Evolutionary conservation across 1,140 invertebrate genomes (phyloP).

Genomic region (Diprion similis): DNA sequence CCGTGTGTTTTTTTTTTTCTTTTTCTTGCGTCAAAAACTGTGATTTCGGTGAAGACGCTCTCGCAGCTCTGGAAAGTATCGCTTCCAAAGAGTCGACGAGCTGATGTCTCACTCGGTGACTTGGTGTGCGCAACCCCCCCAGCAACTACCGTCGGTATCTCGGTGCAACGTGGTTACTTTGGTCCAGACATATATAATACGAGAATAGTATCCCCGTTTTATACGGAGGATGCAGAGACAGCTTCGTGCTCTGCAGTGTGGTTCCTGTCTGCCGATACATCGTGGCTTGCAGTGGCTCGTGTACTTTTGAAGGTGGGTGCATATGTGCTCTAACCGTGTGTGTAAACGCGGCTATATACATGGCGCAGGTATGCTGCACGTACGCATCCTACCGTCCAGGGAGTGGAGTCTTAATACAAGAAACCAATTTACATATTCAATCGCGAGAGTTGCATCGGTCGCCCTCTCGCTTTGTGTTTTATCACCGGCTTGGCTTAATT

Average conservation of each 20-base stretch:
- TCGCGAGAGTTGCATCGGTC: neutral
- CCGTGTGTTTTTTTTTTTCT: too few relatives aligned
- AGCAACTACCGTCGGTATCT: neutral
- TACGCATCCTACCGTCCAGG: neutral
- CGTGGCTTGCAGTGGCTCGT: too few relatives aligned
- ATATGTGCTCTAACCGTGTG: neutral
- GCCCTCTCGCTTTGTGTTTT: conserved; percentile 4
- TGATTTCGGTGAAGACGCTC: neutral
- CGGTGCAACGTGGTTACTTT: neutral
- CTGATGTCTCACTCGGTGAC: conserved; percentile 1
- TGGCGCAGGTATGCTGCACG: neutral
- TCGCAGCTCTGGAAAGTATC: neutral
- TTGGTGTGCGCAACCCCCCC: neutral
- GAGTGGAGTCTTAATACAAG: conserved; percentile 1
- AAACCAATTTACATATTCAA: conserved; percentile 8
- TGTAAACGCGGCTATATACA: neutral
- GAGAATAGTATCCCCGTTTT: neutral
- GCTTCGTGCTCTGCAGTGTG: neutral
- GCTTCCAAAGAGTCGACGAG: neutral
- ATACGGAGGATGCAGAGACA: neutral
- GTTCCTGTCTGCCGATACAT: too few relatives aligned
- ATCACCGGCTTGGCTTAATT: neutral
- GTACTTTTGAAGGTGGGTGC: too few relatives aligned
- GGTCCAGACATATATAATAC: neutral
- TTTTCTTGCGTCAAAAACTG: too few relatives aligned